These are phyloP conservation scores for Ceriagrion tenellum DNA, from an alignment of 2,888 invertebrate species.

Conservation along the genomic window DNA sequence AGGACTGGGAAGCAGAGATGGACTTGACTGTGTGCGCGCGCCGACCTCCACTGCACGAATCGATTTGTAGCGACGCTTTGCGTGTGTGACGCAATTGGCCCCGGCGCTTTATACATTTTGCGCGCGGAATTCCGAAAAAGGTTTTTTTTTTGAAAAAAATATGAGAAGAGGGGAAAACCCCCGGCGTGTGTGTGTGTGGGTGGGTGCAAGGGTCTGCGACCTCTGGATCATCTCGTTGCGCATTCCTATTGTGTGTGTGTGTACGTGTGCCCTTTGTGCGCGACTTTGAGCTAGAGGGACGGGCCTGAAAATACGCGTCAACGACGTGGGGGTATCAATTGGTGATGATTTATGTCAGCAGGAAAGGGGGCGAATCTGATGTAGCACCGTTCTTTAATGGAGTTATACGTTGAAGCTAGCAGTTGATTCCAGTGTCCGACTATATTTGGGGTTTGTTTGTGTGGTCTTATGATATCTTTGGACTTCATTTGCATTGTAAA, in stretches of 20 bases:
- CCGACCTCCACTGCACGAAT: background rate
- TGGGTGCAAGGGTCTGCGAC: background rate
- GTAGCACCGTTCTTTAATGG: too few relatives aligned
- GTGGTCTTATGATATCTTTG: too few relatives aligned
- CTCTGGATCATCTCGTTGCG: background rate
- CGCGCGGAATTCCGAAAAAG: background rate
- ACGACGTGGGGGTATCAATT: too few relatives aligned
- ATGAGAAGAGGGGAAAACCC: background rate
- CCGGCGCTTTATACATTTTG: background rate
- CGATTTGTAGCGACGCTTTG: background rate
- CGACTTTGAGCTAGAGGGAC: background rate
- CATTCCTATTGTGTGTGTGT: background rate
- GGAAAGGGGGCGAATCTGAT: too few relatives aligned
- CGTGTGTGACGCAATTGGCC: conserved; percentile 5
- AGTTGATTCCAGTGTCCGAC: too few relatives aligned
- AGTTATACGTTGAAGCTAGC: too few relatives aligned
- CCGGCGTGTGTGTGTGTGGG: too few relatives aligned
- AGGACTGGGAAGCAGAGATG: background rate
- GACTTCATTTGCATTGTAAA: too few relatives aligned
- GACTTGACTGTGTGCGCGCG: background rate
- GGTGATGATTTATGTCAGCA: too few relatives aligned
- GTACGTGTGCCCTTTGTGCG: background rate
- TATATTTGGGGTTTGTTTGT: too few relatives aligned
- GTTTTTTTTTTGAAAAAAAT: background rate
- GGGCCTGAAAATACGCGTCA: background rate